phyloP scores from a whole-genome alignment of 1,140 invertebrate genomes.

The Drosophila tropicalis region DNA sequence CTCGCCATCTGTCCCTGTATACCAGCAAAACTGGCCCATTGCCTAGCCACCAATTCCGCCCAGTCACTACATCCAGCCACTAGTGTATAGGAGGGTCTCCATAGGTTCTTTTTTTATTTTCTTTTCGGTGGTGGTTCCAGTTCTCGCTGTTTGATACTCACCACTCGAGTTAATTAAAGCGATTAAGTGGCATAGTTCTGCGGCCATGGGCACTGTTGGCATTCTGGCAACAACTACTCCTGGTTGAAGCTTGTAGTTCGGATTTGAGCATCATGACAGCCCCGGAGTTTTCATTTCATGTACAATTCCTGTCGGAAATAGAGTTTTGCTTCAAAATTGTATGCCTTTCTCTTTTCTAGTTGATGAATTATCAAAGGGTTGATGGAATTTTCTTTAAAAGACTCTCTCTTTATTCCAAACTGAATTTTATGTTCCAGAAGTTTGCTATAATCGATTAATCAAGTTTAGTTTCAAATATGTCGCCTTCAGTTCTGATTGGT shows the following conservation, averaged over 20 bases:
- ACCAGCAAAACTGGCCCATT: not conserved
- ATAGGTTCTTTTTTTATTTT: not conserved
- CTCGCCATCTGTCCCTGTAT: constrained; percentile 1
- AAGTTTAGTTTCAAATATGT: too few relatives aligned
- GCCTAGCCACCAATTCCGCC: not conserved
- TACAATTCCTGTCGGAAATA: not conserved
- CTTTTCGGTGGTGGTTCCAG: not conserved
- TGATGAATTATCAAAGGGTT: too few relatives aligned
- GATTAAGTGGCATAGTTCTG: constrained; percentile 24
- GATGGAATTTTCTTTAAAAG: too few relatives aligned
- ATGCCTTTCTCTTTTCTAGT: too few relatives aligned
- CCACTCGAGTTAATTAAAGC: constrained; percentile 25
- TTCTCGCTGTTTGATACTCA: constrained; percentile 12
- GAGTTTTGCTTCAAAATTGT: not conserved
- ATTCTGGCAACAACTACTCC: not conserved
- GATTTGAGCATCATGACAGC: not conserved
- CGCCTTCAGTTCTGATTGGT: too few relatives aligned
- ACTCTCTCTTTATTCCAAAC: too few relatives aligned
- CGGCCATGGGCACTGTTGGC: constrained; percentile 8
- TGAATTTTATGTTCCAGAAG: too few relatives aligned
- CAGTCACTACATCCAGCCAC: too few relatives aligned
- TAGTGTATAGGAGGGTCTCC: not conserved
- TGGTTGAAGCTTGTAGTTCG: not conserved
- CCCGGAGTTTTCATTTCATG: not conserved
- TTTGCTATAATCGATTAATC: too few relatives aligned